Evolutionary conservation across 2,888 invertebrate genomes (phyloP), one percentile per base, ranked within the genome.

Genomic region (Drosophila fungiperda): DNA sequence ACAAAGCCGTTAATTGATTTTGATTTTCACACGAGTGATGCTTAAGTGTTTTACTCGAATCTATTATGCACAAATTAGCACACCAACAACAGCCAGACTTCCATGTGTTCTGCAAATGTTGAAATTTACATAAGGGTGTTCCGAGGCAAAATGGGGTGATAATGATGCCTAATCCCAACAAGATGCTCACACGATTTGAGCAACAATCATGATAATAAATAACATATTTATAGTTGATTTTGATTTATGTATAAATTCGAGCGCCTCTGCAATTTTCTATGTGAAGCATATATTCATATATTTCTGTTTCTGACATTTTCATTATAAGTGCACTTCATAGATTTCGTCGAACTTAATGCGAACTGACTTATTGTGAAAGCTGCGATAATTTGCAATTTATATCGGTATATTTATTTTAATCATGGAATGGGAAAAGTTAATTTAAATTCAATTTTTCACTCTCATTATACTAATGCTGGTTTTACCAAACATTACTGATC

Each of bases 381-480:
- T 45, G 45, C 45, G 8, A 20, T 17, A 26, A 0, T 17, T 26
- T 20, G 7, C 1, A 15, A 26, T 26, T 26, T 49, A 17, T 26
- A 26, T 23, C 15, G 40, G 17, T 9, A 9, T 23, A 45, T 23
- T 45, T 17, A 26, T 26, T 26, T 48, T 9, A 17, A 35, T 9
- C 17, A 54, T 20, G 23, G 26, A 33, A 9, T 26, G 63, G 7
- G n/a, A 4, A n/a, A 33, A 26, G 23, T 23, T 0, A 6, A 6
- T 15, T 33, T 11, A 35, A 61, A 29, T 62, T 62, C 35, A 3
- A 12, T 11, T 29, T 9, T 23, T 32, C 29, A n/a, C 35, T 6
- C 79, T 71, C 84, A 82, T 89, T 62, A 70, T 62, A 68, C 78
- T 76, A 87, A 68, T 26, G 50, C 53, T 73, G 73, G 33, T 67